Conservation (phyloP, 2,797 vertebrate species). For the Parotocinclus haroldoi region DNA sequence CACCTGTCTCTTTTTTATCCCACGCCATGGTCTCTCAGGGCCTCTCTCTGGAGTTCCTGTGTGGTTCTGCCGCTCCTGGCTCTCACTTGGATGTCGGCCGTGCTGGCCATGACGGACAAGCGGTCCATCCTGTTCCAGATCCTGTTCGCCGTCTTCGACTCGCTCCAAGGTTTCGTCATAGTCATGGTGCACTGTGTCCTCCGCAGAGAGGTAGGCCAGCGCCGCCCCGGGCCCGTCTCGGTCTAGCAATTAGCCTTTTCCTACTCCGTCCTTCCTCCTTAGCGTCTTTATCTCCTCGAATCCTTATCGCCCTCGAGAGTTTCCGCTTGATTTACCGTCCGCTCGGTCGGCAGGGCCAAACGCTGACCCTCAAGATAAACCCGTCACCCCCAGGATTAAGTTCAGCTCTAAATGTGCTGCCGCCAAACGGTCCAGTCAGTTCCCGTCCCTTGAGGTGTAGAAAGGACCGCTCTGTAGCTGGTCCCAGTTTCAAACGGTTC, state of each 20-base stretch:
- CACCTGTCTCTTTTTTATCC: neutral
- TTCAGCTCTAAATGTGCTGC: too few relatives aligned
- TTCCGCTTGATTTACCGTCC: too few relatives aligned
- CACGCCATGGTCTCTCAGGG: conserved; percentile 72
- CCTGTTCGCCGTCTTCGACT: conserved; percentile 98
- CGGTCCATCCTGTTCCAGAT: conserved; percentile 99
- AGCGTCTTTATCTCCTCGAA: conserved; percentile 1
- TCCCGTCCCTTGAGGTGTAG: neutral
- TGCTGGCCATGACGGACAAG: conserved; percentile 99
- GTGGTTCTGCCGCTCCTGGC: conserved; percentile 95
- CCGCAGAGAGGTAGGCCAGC: conserved; percentile 85
- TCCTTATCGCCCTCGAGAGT: neutral
- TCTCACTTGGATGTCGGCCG: conserved; percentile 98
- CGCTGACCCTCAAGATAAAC: too few relatives aligned
- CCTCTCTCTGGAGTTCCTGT: conserved; percentile 98
- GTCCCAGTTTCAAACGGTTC: too few relatives aligned
- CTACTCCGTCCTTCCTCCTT: conserved; percentile 5
- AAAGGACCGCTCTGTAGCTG: too few relatives aligned
- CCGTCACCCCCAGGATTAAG: too few relatives aligned
- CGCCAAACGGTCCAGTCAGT: neutral
- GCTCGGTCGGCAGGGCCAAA: too few relatives aligned
- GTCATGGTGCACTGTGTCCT: conserved; percentile 99
- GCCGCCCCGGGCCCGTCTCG: neutral
- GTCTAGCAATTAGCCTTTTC: neutral
- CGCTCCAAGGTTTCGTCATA: conserved; percentile 97